These are phyloP conservation scores for Steromphala cineraria DNA, from an alignment of 2,888 invertebrate genomes.

Conservation along the genomic window DNA sequence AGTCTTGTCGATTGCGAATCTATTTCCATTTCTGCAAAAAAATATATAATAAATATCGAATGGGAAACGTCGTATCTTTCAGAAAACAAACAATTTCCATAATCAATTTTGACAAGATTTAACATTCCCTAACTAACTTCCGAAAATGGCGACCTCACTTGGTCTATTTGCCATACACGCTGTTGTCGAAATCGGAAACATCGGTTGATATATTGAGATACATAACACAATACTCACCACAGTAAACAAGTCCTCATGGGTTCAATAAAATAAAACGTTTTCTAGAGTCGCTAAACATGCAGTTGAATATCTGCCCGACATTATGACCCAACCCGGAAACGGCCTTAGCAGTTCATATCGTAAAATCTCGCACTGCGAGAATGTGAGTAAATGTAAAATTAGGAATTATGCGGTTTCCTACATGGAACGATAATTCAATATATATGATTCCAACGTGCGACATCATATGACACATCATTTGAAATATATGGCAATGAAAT, in stretches of 20 bases:
- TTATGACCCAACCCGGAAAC: slow-evolving; percentile 10
- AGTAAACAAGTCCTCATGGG: neutral
- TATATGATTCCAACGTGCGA: too few relatives aligned
- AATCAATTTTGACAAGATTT: too few relatives aligned
- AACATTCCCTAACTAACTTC: neutral
- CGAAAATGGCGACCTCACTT: neutral
- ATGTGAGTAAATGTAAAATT: neutral
- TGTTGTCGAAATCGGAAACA: neutral
- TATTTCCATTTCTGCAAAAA: too few relatives aligned
- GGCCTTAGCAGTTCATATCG: neutral
- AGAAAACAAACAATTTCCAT: too few relatives aligned
- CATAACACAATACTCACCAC: neutral
- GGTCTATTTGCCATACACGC: neutral
- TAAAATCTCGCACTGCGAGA: neutral
- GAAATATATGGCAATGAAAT: too few relatives aligned
- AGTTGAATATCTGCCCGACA: too few relatives aligned
- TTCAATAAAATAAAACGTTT: too few relatives aligned
- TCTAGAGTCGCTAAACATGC: too few relatives aligned
- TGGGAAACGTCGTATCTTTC: too few relatives aligned
- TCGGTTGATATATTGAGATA: neutral
- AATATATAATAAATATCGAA: too few relatives aligned
- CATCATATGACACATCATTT: too few relatives aligned
- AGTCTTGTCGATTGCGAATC: too few relatives aligned
- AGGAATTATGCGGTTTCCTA: neutral
- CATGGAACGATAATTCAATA: neutral